Percentiles rank a stretch among this genome's conserved stretches.
These are phyloP conservation scores for Rhodophaea formosa DNA, from an alignment of 2,888 invertebrate species.

Conservation along the genomic window DNA sequence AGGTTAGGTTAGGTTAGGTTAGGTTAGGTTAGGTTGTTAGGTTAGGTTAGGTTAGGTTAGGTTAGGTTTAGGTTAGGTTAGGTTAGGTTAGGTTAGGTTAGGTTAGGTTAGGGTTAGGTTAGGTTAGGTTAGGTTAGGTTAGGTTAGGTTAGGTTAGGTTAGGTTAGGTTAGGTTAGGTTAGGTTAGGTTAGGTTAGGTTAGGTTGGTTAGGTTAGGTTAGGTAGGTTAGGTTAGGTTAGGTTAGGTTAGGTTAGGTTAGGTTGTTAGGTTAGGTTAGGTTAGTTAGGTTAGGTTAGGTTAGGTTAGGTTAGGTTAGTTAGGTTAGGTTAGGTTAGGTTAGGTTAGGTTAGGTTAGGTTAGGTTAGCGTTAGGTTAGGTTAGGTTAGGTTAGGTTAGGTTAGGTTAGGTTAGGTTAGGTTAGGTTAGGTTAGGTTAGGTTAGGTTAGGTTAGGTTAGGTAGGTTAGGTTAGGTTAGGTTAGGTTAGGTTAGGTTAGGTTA, in stretches of 20 bases:
- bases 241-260: slow-evolving; percentile 1
- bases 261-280: no score
- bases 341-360: slow-evolving; percentile 1
- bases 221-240: slow-evolving; percentile 1
- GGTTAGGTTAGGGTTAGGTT: slow-evolving; percentile 1
- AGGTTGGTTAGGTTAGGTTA: slow-evolving; percentile 1
- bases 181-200: slow-evolving; percentile 1
- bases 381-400: slow-evolving; percentile 1
- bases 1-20: slow-evolving; percentile 1
- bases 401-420: slow-evolving; percentile 1
- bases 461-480: slow-evolving; percentile 1
- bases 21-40: slow-evolving; percentile 1
- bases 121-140: slow-evolving; percentile 1
- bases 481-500: slow-evolving; percentile 1
- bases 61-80: slow-evolving; percentile 1
- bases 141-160: slow-evolving; percentile 1
- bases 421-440: slow-evolving; percentile 1
- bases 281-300: not conserved
- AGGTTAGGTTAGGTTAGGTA: slow-evolving; percentile 1
- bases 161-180: slow-evolving; percentile 1
- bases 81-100: slow-evolving; percentile 1
- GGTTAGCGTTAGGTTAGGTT: slow-evolving; percentile 1
- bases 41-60: slow-evolving; percentile 1
- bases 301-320: not conserved
- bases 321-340: slow-evolving; percentile 1